Percentiles rank a stretch among this genome's conserved stretches.
Evolutionary conservation across 2,888 invertebrate species (phyloP).

Genomic region (Leucophenga maculata): DNA sequence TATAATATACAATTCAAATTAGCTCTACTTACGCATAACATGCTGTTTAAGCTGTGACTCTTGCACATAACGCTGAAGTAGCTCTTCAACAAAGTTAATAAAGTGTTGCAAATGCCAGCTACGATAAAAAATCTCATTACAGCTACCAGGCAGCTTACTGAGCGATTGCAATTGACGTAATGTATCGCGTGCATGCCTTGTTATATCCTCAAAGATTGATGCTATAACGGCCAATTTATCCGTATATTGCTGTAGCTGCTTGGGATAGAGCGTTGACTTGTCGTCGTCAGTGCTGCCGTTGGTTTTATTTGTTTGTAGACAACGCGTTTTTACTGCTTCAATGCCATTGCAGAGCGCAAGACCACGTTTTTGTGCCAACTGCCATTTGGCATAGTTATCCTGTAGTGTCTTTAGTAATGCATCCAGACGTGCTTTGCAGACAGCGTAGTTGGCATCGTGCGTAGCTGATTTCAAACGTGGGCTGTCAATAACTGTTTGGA

Average conservation of each 20-base stretch:
- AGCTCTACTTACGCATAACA: constrained; percentile 60
- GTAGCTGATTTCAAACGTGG: constrained; percentile 43
- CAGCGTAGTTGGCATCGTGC: constrained; percentile 50
- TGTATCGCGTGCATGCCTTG: constrained; percentile 51
- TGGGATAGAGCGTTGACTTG: constrained; percentile 49
- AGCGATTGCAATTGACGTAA: constrained; percentile 60
- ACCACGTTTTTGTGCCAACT: constrained; percentile 66
- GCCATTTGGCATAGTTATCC: constrained; percentile 67
- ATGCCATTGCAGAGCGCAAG: constrained; percentile 63
- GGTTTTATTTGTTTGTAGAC: constrained; percentile 46
- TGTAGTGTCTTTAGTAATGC: constrained; percentile 51
- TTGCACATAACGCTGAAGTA: constrained; percentile 54
- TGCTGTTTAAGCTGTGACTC: constrained; percentile 60
- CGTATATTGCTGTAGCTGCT: constrained; percentile 55
- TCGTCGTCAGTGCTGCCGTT: not conserved
- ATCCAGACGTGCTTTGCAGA: constrained; percentile 57
- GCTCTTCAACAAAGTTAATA: constrained; percentile 51
- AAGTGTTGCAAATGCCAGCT: constrained; percentile 66
- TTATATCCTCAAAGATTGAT: constrained; percentile 64
- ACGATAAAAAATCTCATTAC: constrained; percentile 57
- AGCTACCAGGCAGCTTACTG: constrained; percentile 50
- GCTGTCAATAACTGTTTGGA: constrained; percentile 56
- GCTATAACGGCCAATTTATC: constrained; percentile 65
- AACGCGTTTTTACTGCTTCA: constrained; percentile 64
- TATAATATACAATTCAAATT: no score